Base-by-base conservation (phyloP, 2,113 vertebrate species). In the Chaetops frenatus region DNA sequence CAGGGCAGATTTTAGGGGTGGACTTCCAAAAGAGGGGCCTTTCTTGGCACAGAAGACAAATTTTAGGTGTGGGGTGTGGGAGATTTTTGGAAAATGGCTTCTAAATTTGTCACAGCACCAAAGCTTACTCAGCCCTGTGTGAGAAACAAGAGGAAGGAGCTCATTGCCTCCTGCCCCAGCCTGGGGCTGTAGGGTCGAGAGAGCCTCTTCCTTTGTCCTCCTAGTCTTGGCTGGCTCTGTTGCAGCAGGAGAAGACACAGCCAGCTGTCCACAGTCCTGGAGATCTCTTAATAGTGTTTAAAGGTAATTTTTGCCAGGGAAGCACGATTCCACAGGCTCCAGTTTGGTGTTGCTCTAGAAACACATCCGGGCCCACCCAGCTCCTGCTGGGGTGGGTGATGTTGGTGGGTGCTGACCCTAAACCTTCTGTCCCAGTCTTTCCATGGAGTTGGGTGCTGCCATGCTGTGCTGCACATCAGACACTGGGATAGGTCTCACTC, bases 281-380 rank as follows among this genome's bases (percentile, higher is more conserved):
- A 48, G 67, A 20, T 60, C 33, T 7, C 33, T 54, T 36, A 24
- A 4, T 9, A 38, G 29, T 6, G 2, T 69, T 64, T 18, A 38
- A 83, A 65, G 54, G 54, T 76, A 76, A 35, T 42, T 57, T n/a
- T 51, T 85, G 64, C 74, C 27, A 12, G 60, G 81, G 60, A 65
- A 53, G 36, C 9, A 21, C 0, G 6, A 44, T 67, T 92, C 66
- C 8, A 21, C 33, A 33, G 47, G 33, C 73, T 92, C 38, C 0
- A 0, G 20, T 60, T 82, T 60, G 76, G 25, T 67, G 44, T 53
- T 48, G 54, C 62, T 88, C 50, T 56, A 25, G 62, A 65, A 71
- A 51, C 25, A 7, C 1, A 0, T 44, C 56, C 28, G 3, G 31
- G 2, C 70, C 45, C 1, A 0, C 47, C 47, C 78, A 31, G 50